Conservation (phyloP, 92 coral and sea anemone species). For the Parazoanthus darwini region DNA sequence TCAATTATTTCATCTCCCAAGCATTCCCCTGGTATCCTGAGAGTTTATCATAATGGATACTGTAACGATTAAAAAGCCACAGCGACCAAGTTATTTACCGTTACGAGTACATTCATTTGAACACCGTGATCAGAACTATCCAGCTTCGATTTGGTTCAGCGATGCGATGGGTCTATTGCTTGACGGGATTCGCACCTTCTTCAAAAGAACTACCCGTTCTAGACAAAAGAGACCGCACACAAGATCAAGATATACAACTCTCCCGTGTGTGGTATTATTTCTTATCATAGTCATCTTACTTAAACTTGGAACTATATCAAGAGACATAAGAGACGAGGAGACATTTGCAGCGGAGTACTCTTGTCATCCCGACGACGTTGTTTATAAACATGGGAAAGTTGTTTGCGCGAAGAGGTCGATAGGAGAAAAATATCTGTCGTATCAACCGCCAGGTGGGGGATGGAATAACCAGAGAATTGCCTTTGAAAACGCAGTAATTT, state of each 20-base stretch:
- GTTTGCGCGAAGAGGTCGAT: constrained; percentile 44
- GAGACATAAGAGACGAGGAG: neutral
- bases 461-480: constrained; percentile 99
- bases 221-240: constrained; percentile 4
- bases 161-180: constrained; percentile 7
- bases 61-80: constrained; percentile 10
- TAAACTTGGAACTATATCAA: neutral
- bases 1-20: neutral
- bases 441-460: constrained; percentile 99
- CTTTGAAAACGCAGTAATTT: constrained; percentile 89
- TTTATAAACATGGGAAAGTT: constrained; percentile 57
- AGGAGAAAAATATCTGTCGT: constrained; percentile 69
- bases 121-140: constrained; percentile 11
- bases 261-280: constrained; percentile 3
- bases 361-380: constrained; percentile 35
- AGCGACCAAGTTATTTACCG: constrained; percentile 37
- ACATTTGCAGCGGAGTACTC: neutral
- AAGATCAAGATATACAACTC: constrained; percentile 18
- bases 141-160: constrained; percentile 30
- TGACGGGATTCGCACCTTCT: neutral
- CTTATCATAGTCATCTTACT: neutral
- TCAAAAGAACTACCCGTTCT: neutral
- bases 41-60: neutral
- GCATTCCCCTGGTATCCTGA: neutral
- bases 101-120: neutral